Base-by-base conservation (phyloP, 2,888 invertebrate species). In the Habroteleia sp. region DNA sequence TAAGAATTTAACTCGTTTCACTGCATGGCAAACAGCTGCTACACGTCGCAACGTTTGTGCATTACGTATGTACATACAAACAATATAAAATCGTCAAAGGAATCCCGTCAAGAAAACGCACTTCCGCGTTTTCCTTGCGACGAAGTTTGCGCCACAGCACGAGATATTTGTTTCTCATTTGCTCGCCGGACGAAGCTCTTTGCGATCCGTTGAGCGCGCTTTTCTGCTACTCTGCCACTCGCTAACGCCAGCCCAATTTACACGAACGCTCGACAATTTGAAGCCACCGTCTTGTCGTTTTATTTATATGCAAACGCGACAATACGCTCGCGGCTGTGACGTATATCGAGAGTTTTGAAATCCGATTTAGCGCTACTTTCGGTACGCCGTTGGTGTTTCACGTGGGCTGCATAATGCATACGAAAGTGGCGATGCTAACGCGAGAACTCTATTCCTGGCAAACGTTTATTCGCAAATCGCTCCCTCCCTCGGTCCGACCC, bases 271-370 rank as follows among this genome's bases (percentile, higher is more conserved):
- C 77, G 79, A 78, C 77, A 79, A 79, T 80, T 79, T 75, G 77
- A 56, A 72, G 63, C 72, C 63, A 71, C 81, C 81, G 71, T 81
- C 77, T 82, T 74, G 76, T 78, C 72, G 74, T 81, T 82, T 82
- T 84, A 84, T 85, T 84, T 85, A 82, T 81, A 82, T 82, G 79
- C 80, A 78, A 83, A 81, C 79, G 79, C 75, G 68, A 56, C 48
- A 50, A 41, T 44, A 54, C 41, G 31, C 66, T 48, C 56, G 68
- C 60, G 33, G 37, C 13, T 23, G 10, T 23, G 60, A 13, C 39
- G 42, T 76, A 77, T 78, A 82, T 79, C 77, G 79, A 50, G 68
- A 77, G 74, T 77, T 79, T 78, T 77, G 65, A 73, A 79, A 80
- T 80, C 80, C 81, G 82, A 83, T 81, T 82, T 83, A 81, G 71